Percentiles rank a stretch among this genome's conserved stretches.
Conservation (phyloP, 2,888 invertebrate species). For the Epirrhoe alternata region DNA sequence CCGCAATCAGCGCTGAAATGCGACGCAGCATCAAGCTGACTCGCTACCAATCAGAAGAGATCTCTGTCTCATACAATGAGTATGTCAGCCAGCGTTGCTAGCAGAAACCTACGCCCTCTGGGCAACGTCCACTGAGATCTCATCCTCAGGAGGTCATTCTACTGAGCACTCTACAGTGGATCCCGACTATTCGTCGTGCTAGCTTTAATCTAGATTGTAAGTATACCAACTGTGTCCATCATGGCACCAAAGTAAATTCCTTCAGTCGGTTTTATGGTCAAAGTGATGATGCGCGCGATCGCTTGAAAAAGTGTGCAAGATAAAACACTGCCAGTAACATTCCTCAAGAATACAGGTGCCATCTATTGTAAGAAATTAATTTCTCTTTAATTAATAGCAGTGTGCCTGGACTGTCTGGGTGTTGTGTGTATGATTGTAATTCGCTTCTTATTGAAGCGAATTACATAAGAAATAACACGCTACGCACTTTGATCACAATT, state of each 20-base stretch:
- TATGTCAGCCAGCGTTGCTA: slow-evolving; percentile 92
- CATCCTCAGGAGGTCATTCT: slow-evolving; percentile 19
- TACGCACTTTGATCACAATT: slow-evolving; percentile 69
- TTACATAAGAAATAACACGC: slow-evolving; percentile 20
- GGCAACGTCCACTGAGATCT: slow-evolving; percentile 27
- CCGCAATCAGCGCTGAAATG: slow-evolving; percentile 93
- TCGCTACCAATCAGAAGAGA: slow-evolving; percentile 98
- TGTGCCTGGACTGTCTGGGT: slow-evolving; percentile 18
- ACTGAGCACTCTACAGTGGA: slow-evolving; percentile 24
- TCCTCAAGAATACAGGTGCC: slow-evolving; percentile 68
- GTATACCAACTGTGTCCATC: slow-evolving; percentile 65
- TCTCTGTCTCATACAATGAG: slow-evolving; percentile 94
- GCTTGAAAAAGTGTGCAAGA: slow-evolving; percentile 36
- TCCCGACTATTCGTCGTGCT: slow-evolving; percentile 57
- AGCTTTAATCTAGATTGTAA: slow-evolving; percentile 70
- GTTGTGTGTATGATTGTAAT: slow-evolving; percentile 15
- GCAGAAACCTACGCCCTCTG: slow-evolving; percentile 84
- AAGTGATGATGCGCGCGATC: slow-evolving; percentile 62
- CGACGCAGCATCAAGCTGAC: slow-evolving; percentile 96
- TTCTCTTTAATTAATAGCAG: slow-evolving; percentile 42
- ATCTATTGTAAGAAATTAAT: slow-evolving; percentile 59
- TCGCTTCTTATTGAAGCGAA: slow-evolving; percentile 13
- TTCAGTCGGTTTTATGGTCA: slow-evolving; percentile 67
- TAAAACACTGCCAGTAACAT: slow-evolving; percentile 77
- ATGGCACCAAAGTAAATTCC: slow-evolving; percentile 48